These are phyloP conservation scores for Pluvialis apricaria DNA, from an alignment of 2,113 vertebrate genomes.

Conservation along the genomic window DNA sequence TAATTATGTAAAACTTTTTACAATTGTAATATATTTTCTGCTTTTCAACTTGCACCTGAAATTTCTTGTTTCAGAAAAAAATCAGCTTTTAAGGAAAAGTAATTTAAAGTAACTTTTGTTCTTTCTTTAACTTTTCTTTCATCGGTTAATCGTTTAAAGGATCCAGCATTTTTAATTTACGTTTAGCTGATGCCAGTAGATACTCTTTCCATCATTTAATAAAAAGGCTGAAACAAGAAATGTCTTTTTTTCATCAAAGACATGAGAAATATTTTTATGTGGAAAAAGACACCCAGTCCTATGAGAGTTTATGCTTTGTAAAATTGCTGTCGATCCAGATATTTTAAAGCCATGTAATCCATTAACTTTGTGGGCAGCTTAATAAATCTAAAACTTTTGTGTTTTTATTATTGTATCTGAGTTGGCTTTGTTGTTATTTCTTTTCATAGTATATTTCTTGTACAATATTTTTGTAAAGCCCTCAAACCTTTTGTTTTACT, in stretches of 20 bases:
- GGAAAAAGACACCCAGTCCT: constrained; percentile 68
- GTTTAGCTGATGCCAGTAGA: constrained; percentile 37
- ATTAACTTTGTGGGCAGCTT: constrained; percentile 88
- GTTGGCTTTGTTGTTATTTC: constrained; percentile 76
- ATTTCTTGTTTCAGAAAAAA: constrained; percentile 84
- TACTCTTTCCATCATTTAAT: constrained; percentile 39
- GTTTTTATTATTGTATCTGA: constrained; percentile 80
- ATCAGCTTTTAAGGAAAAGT: constrained; percentile 74
- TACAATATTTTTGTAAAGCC: constrained; percentile 89
- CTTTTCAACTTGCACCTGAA: constrained; percentile 79
- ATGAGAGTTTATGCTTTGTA: constrained; percentile 87
- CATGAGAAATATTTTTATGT: constrained; percentile 71
- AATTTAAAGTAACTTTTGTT: constrained; percentile 59
- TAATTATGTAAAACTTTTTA: constrained; percentile 75
- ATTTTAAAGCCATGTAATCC: constrained; percentile 87
- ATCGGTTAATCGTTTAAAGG: constrained; percentile 65
- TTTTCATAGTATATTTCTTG: constrained; percentile 82
- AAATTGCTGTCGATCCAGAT: constrained; percentile 86
- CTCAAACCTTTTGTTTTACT: constrained; percentile 57
- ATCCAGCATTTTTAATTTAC: constrained; percentile 61
- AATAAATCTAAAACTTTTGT: constrained; percentile 78
- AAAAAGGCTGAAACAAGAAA: constrained; percentile 73
- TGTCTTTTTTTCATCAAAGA: constrained; percentile 71
- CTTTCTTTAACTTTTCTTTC: constrained; percentile 28
- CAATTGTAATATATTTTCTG: constrained; percentile 78